Percentiles rank a stretch among this genome's conserved stretches.
phyloP scores from a whole-genome alignment of 2,113 vertebrate species.

The Eonycteris spelaea region DNA sequence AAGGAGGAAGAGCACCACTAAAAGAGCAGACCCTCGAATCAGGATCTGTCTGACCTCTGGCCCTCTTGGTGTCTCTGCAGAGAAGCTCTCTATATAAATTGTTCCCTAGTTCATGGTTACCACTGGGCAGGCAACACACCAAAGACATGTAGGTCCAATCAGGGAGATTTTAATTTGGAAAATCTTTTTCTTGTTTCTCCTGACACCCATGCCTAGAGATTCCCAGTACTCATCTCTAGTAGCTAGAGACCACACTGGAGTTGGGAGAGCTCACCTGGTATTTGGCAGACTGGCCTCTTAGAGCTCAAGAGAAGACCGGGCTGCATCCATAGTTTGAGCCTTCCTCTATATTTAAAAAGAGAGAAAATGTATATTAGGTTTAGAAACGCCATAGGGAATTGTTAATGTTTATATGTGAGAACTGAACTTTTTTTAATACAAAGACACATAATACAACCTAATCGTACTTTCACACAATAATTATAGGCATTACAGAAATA shows the following conservation, averaged over 20 bases:
- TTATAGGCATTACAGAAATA: background rate
- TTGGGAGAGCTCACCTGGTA: background rate
- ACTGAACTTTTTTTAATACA: background rate
- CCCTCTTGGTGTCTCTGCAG: background rate
- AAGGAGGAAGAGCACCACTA: background rate
- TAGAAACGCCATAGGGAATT: slow-evolving; percentile 14
- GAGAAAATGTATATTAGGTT: background rate
- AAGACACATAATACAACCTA: background rate
- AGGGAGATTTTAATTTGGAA: background rate
- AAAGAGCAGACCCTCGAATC: background rate
- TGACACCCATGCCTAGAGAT: background rate
- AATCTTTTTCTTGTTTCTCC: background rate
- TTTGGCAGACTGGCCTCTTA: background rate
- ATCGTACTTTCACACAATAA: background rate
- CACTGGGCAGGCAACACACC: background rate
- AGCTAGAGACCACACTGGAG: background rate
- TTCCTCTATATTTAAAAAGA: background rate
- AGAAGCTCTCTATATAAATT: background rate
- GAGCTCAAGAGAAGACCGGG: background rate
- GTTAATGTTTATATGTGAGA: slow-evolving; percentile 2
- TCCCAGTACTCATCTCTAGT: background rate
- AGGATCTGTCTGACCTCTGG: background rate
- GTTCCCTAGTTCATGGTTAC: background rate
- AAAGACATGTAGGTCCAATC: background rate
- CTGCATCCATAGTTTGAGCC: background rate